Base-by-base conservation (phyloP, 92 coral and sea anemone genomes). In the Zoanthus gigantus region DNA sequence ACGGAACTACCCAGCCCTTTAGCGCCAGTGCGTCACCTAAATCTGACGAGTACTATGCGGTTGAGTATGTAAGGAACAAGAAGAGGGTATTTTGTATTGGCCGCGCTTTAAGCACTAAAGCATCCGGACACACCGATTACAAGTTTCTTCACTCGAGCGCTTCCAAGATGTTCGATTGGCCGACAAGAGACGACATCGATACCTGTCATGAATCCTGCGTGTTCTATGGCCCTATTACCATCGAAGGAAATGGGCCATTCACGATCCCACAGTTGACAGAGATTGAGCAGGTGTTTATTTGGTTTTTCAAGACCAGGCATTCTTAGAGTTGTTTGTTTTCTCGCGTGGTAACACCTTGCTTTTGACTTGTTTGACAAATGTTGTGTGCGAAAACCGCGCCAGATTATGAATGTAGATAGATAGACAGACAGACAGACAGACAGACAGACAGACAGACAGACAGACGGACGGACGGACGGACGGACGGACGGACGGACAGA, bases 81-180 rank as follows among this genome's bases (percentile, higher is more conserved):
- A 69, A 79, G 71, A 61, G 72, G 61, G 23, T 23, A 23, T 86
- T 23, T 60, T 86, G 63, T 15, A 54, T 32, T 77, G 81, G 82
- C 31, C 66, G 82, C 72, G 88, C 57, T 23, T 23, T 23, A 23
- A 23, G 23, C 23, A 23, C 23, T 23, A 23, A 23, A 23, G 23
- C 23, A 23, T 23, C 71, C 17, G 71, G 56, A 52, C 56, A 52
- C 11, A 44, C 76, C 42, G 74, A 83, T 1, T 92, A 86, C 83
- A 92, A 92, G 91, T 89, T 92, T 76, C 79, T 82, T 4, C 91
- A 92, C 82, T 71, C 88, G 3, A 37, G 82, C 42, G 95, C 86
- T 14, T 90, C 60, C 15, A 89, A 80, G 15, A 17, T 65, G 68
- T 90, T 68, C 60, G 60, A 87, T 71, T 88, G 92, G 94, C 92